Percentiles rank a stretch among this genome's conserved stretches.
phyloP scores from a whole-genome alignment of 2,888 invertebrate genomes.

The Drepana falcataria region DNA sequence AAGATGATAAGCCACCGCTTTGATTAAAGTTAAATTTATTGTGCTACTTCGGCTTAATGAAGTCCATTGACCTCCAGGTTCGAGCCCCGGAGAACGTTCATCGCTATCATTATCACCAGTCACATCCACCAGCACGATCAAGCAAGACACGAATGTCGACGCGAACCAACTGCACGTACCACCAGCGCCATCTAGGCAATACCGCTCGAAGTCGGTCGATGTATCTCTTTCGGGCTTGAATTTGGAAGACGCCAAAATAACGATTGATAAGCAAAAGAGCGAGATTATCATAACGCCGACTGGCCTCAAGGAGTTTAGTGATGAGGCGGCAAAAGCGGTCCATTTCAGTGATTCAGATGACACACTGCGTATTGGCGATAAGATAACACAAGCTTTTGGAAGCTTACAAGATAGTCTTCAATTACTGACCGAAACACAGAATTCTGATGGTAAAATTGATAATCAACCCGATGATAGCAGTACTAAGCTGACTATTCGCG shows the following conservation, averaged over 20 bases:
- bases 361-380: slow-evolving; percentile 57
- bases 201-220: slow-evolving; percentile 78
- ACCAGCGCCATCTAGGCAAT: slow-evolving; percentile 57
- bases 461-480: slow-evolving; percentile 33
- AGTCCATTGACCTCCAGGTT: slow-evolving; percentile 51
- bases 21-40: no score
- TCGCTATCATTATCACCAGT: slow-evolving; percentile 64
- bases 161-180: slow-evolving; percentile 60
- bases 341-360: slow-evolving; percentile 51
- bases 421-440: slow-evolving; percentile 43
- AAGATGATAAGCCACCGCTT: no score
- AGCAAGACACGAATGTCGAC: slow-evolving; percentile 44
- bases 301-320: slow-evolving; percentile 41
- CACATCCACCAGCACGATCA: slow-evolving; percentile 47
- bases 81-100: slow-evolving; percentile 67
- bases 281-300: slow-evolving; percentile 69
- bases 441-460: slow-evolving; percentile 31
- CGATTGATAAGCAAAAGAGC: slow-evolving; percentile 60
- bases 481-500: slow-evolving; percentile 61
- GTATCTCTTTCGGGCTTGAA: slow-evolving; percentile 59
- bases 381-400: slow-evolving; percentile 54
- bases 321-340: slow-evolving; percentile 32
- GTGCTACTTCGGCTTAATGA: no score
- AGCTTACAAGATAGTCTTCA: slow-evolving; percentile 64
- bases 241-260: slow-evolving; percentile 62